Percentiles rank a stretch among this genome's conserved stretches.
phyloP scores from a whole-genome alignment of 2,113 vertebrate species.

The Gobio gobio region DNA sequence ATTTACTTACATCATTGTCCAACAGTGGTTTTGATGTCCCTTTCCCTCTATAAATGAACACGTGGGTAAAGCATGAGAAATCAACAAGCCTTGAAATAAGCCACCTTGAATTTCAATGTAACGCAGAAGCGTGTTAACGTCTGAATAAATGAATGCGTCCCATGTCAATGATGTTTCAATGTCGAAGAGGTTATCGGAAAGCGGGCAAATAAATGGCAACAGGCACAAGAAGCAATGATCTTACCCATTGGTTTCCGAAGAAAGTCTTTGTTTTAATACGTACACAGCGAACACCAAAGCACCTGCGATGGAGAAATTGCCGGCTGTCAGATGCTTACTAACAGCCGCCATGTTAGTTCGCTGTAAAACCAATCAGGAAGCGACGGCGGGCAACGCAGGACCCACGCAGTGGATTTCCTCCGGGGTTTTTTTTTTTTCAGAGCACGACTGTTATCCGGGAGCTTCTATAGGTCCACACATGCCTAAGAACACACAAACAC shows the following conservation, averaged over 20 bases:
- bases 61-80: constrained; percentile 16
- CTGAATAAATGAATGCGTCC: background rate
- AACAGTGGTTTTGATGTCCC: constrained; percentile 73
- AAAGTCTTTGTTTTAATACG: constrained; percentile 75
- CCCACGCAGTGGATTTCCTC: background rate
- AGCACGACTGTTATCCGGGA: background rate
- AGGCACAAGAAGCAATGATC: constrained; percentile 21
- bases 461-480: background rate
- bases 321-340: constrained; percentile 88
- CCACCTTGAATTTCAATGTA: background rate
- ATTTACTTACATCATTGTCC: constrained; percentile 80
- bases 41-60: constrained; percentile 80
- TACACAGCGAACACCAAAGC: constrained; percentile 79
- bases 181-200: constrained; percentile 13
- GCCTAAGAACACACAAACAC: background rate
- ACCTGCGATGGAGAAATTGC: constrained; percentile 84
- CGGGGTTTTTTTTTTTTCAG: background rate
- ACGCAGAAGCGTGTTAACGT: background rate
- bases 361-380: constrained; percentile 37
- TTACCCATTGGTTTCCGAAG: constrained; percentile 69
- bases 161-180: constrained; percentile 33
- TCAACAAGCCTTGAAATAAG: background rate
- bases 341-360: constrained; percentile 87
- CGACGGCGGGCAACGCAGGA: background rate
- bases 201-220: background rate